phyloP scores from a whole-genome alignment of 2,113 vertebrate genomes.

The Cyphomyrus discorhynchus region DNA sequence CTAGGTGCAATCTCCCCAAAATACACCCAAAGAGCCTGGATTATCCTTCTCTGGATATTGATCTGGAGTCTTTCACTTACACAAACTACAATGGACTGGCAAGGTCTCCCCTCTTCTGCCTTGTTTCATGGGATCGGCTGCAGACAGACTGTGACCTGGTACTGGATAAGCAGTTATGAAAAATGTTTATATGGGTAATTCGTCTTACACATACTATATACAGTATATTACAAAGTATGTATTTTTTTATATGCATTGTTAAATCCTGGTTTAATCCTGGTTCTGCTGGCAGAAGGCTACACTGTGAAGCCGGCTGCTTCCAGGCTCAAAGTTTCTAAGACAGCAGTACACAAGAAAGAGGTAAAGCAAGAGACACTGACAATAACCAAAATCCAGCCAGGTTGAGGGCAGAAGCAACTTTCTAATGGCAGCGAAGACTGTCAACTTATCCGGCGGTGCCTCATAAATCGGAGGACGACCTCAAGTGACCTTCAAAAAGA shows the following conservation, averaged over 20 bases:
- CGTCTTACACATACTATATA: neutral
- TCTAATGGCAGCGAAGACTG: neutral
- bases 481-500: neutral
- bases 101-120: neutral
- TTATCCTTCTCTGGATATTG: neutral
- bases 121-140: neutral
- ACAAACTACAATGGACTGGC: neutral
- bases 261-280: neutral
- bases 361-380: neutral
- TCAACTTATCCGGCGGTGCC: neutral
- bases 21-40: neutral
- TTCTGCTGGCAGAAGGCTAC: neutral
- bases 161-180: neutral
- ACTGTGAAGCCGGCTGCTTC: neutral
- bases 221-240: neutral
- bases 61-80: neutral
- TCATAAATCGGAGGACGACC: neutral
- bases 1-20: neutral
- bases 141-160: neutral
- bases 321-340: neutral
- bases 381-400: neutral
- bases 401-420: neutral
- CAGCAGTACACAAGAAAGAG: neutral
- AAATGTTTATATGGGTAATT: neutral
- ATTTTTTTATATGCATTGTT: neutral